phyloP scores from a whole-genome alignment of 2,113 vertebrate species.

The Bujurquina vittata region DNA sequence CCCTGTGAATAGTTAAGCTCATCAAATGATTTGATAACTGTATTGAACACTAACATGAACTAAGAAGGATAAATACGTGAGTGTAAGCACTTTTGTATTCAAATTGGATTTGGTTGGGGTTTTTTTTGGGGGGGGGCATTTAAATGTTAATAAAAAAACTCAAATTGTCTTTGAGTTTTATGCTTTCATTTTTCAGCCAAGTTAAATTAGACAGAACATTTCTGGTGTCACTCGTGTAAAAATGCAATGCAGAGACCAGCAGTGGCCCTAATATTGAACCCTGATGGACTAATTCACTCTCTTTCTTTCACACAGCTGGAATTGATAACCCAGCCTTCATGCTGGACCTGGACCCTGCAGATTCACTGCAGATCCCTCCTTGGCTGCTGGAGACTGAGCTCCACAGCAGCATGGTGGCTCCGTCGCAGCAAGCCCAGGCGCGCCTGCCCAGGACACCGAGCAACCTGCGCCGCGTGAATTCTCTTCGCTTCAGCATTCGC shows the following conservation, averaged over 20 bases:
- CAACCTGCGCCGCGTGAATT: conserved; percentile 85
- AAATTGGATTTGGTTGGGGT: background rate
- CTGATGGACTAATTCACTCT: background rate
- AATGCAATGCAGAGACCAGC: background rate
- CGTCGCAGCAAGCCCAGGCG: conserved; percentile 89
- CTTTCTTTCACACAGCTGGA: conserved; percentile 78
- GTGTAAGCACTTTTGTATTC: background rate
- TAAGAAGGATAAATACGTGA: background rate
- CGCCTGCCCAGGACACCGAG: conserved; percentile 87
- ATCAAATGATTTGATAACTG: background rate
- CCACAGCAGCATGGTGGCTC: conserved; percentile 83
- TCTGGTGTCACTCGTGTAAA: background rate
- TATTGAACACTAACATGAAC: background rate
- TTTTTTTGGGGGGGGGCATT: background rate
- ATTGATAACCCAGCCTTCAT: conserved; percentile 93
- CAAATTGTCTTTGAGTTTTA: background rate
- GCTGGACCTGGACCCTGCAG: conserved; percentile 81
- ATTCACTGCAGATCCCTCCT: conserved; percentile 80
- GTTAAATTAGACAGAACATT: background rate
- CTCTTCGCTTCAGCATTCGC: conserved; percentile 85
- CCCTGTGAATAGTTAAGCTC: background rate
- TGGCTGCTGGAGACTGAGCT: conserved; percentile 81
- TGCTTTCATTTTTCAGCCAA: background rate
- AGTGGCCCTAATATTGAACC: background rate
- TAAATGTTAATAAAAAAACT: background rate